Evolutionary conservation across 2,113 vertebrate species (phyloP), one percentile per base, ranked within the genome.

Genomic region (Oryzias celebensis): DNA sequence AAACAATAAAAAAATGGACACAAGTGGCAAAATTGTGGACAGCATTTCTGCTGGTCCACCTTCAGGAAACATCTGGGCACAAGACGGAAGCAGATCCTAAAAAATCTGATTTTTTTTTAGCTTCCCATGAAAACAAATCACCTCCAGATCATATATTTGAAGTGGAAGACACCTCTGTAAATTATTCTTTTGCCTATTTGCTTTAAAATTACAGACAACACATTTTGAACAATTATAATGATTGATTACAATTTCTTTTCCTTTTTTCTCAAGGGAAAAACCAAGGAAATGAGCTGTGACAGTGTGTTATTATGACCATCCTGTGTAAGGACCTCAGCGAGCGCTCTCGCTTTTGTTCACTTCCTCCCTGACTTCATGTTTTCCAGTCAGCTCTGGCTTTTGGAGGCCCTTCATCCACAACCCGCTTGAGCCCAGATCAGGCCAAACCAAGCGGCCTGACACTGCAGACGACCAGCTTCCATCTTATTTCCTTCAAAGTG

Each of bases 321-420:
- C 64, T 74, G 45, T 43, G 65, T 68, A 56, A 73, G 58, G 67
- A 73, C 71, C 71, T 68, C 48, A 71, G 47, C 54, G 12, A 62
- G 62, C 36, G 36, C 42, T 57, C 66, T 86, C 67, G 83, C 75
- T 84, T 88, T 83, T 85, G 82, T 87, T 84, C 84, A 82, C 82
- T 83, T 90, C 83, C 83, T 90, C 84, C 77, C 86, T 91, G 89
- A 91, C 86, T 86, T 92, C 90, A 90, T 89, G 86, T 87, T 91
- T 92, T 91, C 91, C 91, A 90, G 81, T 82, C 59, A 66, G 84
- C 70, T 69, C 68, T 82, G 79, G 71, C 83, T 85, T 80, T 85
- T 56, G 52, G 52, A 50, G 66, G 68, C 69, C 54, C 74, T 73
- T 71, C 52, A 77, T 73, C 67, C 68, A 69, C 59, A 66, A 28